Base-by-base conservation (phyloP, 2,888 invertebrate genomes). In the Gymnosoma rotundatum region DNA sequence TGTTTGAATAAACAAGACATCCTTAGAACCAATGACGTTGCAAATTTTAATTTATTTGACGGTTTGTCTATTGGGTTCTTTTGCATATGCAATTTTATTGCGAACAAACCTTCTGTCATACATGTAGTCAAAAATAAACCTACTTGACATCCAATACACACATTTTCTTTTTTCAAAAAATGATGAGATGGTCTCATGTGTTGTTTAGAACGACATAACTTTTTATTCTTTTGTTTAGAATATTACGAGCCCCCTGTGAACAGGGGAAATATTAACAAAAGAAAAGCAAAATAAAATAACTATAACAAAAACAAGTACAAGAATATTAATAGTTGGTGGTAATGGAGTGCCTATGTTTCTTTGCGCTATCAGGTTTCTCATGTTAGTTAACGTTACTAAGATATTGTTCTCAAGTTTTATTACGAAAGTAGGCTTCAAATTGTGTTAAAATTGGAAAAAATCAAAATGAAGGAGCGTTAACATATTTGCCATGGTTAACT, bases 141-240 rank as follows among this genome's bases (percentile, higher is more conserved):
- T 64, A 64, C 64, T 63, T 70, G 50, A 75, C 63, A 81, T 81
- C 70, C 58, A 45, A 21, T 56, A 56, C 67, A 70, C 50, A 83
- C 38, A 58, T 58, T 18, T 61, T 50, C n/a, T 69, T 73, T 73
- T 32, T 32, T 38, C 38, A 66, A 60, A 42, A 48, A 64, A 75
- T 67, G 69, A 78, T 69, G 76, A 25, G 4, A 50, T 78, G 88
- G 89, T 87, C 89, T 88, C 91, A 90, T 91, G 88, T 90, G 90
- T 88, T 85, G 78, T 85, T 86, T 78, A 69, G 87, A 81, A 87
- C 86, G 88, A 88, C 90, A 90, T 88, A 90, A 90, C 86, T 88
- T 91, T 90, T 89, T 91, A 91, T 90, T 89, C 89, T 87, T 88
- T 89, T 90, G 91, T 89, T 91, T 90, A 91, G 91, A 90, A 87